Percentiles rank a stretch among this genome's conserved stretches.
Evolutionary conservation across 2,797 vertebrate genomes (phyloP).

Genomic region (Pogoniulus pusillus): DNA sequence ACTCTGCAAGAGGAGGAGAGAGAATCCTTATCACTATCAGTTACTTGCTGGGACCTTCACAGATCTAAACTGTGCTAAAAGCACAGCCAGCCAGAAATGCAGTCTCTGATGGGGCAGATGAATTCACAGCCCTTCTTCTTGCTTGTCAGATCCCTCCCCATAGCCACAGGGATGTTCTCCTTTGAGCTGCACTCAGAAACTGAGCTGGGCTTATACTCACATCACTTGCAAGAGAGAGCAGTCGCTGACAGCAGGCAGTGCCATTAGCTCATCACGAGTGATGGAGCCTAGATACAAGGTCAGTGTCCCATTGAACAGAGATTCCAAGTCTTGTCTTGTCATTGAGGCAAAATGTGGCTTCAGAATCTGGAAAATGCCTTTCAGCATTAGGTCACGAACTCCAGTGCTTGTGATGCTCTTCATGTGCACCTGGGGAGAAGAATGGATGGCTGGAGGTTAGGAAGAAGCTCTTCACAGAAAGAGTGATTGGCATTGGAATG

Average conservation of each 20-base stretch:
- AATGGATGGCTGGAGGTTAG: background rate
- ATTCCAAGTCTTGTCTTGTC: background rate
- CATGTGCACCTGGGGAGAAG: background rate
- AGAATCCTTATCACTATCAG: background rate
- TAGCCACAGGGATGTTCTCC: background rate
- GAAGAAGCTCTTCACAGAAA: too few species aligned
- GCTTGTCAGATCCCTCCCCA: background rate
- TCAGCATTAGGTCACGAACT: background rate
- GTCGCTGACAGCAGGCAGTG: background rate
- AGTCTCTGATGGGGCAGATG: background rate
- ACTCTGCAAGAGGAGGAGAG: background rate
- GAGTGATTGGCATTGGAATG: too few species aligned
- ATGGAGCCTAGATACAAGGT: slow-evolving; percentile 2
- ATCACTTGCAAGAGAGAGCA: slow-evolving; percentile 13
- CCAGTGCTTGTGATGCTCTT: background rate
- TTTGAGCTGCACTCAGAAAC: background rate
- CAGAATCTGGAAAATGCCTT: slow-evolving; percentile 2
- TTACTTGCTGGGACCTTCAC: background rate
- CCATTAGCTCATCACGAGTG: background rate
- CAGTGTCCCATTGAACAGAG: slow-evolving; percentile 10
- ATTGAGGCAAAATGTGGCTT: background rate
- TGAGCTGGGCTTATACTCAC: background rate
- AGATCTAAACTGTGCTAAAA: background rate
- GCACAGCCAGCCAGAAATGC: background rate
- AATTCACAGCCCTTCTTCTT: background rate